Conservation (phyloP, 2,888 invertebrate genomes). For the Vandiemenella viatica region DNA sequence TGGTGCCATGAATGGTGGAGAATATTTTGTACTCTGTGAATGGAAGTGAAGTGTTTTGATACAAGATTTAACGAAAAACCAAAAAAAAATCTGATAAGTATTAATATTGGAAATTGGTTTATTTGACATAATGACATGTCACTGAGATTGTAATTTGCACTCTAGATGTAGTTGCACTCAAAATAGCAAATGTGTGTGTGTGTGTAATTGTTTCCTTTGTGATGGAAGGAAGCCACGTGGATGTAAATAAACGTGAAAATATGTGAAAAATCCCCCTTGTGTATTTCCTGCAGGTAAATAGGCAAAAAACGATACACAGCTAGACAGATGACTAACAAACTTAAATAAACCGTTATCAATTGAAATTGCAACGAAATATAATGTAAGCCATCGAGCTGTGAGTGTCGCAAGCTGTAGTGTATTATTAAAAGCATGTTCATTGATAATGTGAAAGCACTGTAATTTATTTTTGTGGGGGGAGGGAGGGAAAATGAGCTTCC, state of each 20-base stretch:
- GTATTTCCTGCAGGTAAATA: slow-evolving; percentile 2
- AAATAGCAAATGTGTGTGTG: slow-evolving; percentile 10
- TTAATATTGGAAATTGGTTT: slow-evolving; percentile 6
- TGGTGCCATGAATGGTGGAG: slow-evolving; percentile 13
- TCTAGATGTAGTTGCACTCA: slow-evolving; percentile 11
- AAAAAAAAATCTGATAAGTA: slow-evolving; percentile 4
- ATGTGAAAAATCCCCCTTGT: slow-evolving; percentile 1
- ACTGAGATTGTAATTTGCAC: slow-evolving; percentile 7
- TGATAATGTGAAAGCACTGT: not conserved
- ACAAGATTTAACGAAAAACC: slow-evolving; percentile 15
- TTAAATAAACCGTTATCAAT: not conserved
- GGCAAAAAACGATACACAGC: slow-evolving; percentile 1
- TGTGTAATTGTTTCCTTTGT: slow-evolving; percentile 7
- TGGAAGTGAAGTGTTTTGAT: slow-evolving; percentile 17
- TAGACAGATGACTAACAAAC: not conserved
- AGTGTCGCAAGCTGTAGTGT: slow-evolving; percentile 3
- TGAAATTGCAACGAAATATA: slow-evolving; percentile 10
- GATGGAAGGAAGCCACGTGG: slow-evolving; percentile 2
- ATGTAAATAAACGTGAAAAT: not conserved
- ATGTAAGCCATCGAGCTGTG: slow-evolving; percentile 6
- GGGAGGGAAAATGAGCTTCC: slow-evolving; percentile 14
- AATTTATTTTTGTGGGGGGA: slow-evolving; percentile 9
- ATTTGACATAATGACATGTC: not conserved
- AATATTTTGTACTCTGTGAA: slow-evolving; percentile 18
- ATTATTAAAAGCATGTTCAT: not conserved